Conservation (phyloP, 2,797 vertebrate genomes). For the Darevskia mixta region DNA sequence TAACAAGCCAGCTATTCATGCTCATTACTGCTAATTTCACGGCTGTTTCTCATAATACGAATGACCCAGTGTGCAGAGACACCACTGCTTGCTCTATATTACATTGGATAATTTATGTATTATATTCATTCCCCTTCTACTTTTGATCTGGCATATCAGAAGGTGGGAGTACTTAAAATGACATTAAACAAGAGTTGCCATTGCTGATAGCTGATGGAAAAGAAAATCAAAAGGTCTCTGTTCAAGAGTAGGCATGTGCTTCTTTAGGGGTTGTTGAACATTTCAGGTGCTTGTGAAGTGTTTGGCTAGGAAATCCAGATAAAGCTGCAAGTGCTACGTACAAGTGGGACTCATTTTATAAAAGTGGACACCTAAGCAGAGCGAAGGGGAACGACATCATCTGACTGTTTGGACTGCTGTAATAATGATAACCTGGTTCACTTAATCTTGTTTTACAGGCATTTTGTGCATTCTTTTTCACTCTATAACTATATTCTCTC, state of each 20-base stretch:
- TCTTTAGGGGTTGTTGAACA: neutral
- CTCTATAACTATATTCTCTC: too few species aligned
- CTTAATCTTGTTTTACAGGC: neutral
- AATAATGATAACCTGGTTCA: neutral
- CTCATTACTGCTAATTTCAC: conserved; percentile 26
- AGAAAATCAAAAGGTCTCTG: conserved; percentile 33
- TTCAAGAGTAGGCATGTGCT: neutral
- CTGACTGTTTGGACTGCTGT: neutral
- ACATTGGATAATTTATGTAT: neutral
- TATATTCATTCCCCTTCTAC: conserved; percentile 28
- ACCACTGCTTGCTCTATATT: conserved; percentile 8
- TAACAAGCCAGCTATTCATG: conserved; percentile 9
- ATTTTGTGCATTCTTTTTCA: neutral
- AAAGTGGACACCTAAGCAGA: conserved; percentile 16
- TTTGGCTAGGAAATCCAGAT: conserved; percentile 19
- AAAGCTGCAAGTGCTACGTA: conserved; percentile 8
- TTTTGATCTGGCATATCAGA: conserved; percentile 9
- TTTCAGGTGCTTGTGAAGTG: neutral
- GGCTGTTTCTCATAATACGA: neutral
- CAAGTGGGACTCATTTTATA: conserved; percentile 21
- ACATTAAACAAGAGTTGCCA: neutral
- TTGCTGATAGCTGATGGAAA: neutral
- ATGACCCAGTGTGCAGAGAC: neutral
- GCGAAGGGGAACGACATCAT: neutral
- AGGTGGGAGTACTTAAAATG: neutral